These are phyloP conservation scores for Craniophora ligustri DNA, from an alignment of 2,888 invertebrate species.

Conservation along the genomic window DNA sequence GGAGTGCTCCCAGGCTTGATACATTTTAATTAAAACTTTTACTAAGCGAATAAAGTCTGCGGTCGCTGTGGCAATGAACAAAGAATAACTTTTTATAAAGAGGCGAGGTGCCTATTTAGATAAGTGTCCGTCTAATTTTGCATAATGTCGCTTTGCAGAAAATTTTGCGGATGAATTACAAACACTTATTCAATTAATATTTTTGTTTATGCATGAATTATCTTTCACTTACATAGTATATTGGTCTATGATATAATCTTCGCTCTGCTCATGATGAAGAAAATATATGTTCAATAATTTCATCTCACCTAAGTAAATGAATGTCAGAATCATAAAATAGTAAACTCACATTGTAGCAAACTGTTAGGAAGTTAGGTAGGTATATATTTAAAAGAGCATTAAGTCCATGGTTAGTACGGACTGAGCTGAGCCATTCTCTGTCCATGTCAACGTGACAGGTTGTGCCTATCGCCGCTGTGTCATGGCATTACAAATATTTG, in stretches of 20 bases:
- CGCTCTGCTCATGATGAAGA: too few species aligned
- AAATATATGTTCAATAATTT: too few species aligned
- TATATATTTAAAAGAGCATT: too few species aligned
- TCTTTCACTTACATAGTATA: too few species aligned
- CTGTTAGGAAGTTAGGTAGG: too few species aligned
- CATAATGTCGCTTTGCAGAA: slow-evolving; percentile 26
- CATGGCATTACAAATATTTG: slow-evolving; percentile 42
- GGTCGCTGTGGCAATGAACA: slow-evolving; percentile 68
- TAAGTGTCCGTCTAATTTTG: slow-evolving; percentile 56
- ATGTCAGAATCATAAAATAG: too few species aligned
- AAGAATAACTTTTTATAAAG: slow-evolving; percentile 69
- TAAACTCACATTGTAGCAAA: slow-evolving; percentile 8
- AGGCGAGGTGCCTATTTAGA: slow-evolving; percentile 54
- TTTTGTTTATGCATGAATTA: too few species aligned
- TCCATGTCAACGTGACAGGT: slow-evolving; percentile 30
- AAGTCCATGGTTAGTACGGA: background rate
- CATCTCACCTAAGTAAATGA: too few species aligned
- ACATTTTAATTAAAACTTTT: slow-evolving; percentile 86
- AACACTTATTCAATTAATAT: background rate
- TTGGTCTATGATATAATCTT: too few species aligned
- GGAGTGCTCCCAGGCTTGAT: slow-evolving; percentile 73
- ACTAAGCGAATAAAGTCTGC: slow-evolving; percentile 72
- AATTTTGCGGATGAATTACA: slow-evolving; percentile 14
- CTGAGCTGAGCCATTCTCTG: slow-evolving; percentile 13
- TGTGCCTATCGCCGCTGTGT: slow-evolving; percentile 33